phyloP scores from a whole-genome alignment of 2,113 vertebrate species.

The Myrmecophaga tridactyla region DNA sequence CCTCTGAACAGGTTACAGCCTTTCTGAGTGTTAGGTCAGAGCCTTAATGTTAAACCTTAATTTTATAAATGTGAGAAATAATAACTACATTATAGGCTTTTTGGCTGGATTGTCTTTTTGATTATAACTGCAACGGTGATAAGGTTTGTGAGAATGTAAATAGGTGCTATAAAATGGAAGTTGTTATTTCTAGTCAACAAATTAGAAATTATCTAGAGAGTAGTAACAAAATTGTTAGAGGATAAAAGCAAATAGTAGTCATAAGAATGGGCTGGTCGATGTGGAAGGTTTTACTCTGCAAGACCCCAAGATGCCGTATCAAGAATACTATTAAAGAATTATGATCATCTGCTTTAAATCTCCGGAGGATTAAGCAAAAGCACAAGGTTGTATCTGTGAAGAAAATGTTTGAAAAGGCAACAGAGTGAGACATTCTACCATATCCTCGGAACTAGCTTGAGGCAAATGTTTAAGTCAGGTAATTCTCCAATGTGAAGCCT shows the following conservation, averaged over 20 bases:
- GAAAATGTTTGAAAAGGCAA: background rate
- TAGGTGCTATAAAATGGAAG: background rate
- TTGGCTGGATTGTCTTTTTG: background rate
- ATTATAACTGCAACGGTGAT: background rate
- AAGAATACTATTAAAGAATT: constrained; percentile 25
- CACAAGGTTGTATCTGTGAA: background rate
- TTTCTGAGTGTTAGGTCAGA: background rate
- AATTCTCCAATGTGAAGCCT: background rate
- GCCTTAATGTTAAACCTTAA: background rate
- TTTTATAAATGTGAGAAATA: background rate
- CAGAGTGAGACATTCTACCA: background rate
- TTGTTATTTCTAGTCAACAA: background rate
- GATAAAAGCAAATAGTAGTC: background rate
- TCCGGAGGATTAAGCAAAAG: background rate
- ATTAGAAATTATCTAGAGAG: background rate
- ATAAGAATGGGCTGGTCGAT: background rate
- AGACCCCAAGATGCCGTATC: background rate
- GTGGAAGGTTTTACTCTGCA: constrained; percentile 1
- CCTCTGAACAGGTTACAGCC: background rate
- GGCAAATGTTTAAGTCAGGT: constrained; percentile 33
- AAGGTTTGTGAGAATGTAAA: background rate
- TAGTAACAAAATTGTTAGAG: background rate
- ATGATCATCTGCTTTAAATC: constrained; percentile 54
- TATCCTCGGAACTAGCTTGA: background rate
- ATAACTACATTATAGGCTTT: background rate